These are phyloP conservation scores for Cactoblastis cactorum DNA, from an alignment of 2,888 invertebrate species.

Conservation along the genomic window DNA sequence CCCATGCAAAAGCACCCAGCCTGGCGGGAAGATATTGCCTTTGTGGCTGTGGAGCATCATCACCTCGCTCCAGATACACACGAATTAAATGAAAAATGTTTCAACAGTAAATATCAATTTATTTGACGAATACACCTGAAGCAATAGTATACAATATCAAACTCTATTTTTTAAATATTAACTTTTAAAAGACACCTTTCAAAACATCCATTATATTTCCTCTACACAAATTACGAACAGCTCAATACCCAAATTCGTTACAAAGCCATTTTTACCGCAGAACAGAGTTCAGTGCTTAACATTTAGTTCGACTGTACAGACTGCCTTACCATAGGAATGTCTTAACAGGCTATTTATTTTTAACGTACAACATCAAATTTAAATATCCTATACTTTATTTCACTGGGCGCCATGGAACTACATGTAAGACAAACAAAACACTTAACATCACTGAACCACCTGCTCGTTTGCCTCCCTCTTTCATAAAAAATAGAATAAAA, in stretches of 20 bases:
- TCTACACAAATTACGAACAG: too few species aligned
- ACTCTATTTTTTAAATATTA: neutral
- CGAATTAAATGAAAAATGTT: too few species aligned
- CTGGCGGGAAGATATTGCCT: too few species aligned
- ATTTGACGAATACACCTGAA: conserved; percentile 24
- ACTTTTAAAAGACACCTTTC: neutral
- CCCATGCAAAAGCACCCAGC: too few species aligned
- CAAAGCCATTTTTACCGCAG: neutral
- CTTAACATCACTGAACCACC: too few species aligned
- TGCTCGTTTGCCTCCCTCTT: too few species aligned
- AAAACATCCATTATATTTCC: neutral
- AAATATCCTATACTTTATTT: neutral
- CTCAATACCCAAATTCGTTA: too few species aligned
- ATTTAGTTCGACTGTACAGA: too few species aligned
- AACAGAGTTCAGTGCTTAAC: neutral
- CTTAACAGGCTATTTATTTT: neutral
- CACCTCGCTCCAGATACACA: too few species aligned
- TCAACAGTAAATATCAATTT: conserved; percentile 32
- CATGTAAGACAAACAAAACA: neutral
- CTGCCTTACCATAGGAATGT: neutral
- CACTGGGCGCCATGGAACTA: neutral
- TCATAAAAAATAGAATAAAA: too few species aligned
- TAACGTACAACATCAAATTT: neutral
- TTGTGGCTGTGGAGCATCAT: too few species aligned
- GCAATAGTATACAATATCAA: conserved; percentile 19